Evolutionary conservation across 1,140 invertebrate genomes (phyloP), one percentile per base, ranked within the genome.

Genomic region (Orchestia grillus): DNA sequence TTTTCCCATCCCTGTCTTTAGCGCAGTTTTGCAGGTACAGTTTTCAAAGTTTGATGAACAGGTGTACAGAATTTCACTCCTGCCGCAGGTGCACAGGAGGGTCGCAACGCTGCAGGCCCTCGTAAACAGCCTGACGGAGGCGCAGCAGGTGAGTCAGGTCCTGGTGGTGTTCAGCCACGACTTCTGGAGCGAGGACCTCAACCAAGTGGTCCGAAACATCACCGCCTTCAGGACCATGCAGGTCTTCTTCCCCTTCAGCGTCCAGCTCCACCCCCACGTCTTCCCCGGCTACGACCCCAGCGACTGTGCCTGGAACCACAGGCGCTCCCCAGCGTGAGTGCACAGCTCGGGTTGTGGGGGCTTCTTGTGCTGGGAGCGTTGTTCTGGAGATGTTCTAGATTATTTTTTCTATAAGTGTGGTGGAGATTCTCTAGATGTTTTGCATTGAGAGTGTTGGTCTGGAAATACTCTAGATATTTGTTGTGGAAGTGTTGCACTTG

Each of bases 231-330:
- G 97, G 95, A 98, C 99, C 16, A 98, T 99, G 98, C 99, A 99
- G 98, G 99, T 99, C 97, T 99, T 99, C 97, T 99, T 99, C 97
- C 99, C 99, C 0, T 98, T 98, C 97, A 99, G 99, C 44, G 99
- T 99, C 97, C 99, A 99, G 97, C 98, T 99, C 3, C 99, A 99
- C 98, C 98, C 99, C 0, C 97, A 98, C 96, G 98, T 98, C 96
- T 99, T 99, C 97, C 99, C 99, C 4, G 99, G 99, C 0, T 98
- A 99, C 96, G 98, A 99, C 97, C 98, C 99, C 0, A 98, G 98
- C 96, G 99, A 99, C 97, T 99, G 99, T 97, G 99, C 99, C 0
- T 97, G 99, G 97, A 98, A 99, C 97, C 95, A 98, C 57, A 77
- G 40, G 44, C 95, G 95, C 28, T 19, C 11, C 11, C 1, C 28